Percentiles rank a stretch among this genome's conserved stretches.
Evolutionary conservation across 2,797 vertebrate genomes (phyloP).

Genomic region (Forpus xanthops): DNA sequence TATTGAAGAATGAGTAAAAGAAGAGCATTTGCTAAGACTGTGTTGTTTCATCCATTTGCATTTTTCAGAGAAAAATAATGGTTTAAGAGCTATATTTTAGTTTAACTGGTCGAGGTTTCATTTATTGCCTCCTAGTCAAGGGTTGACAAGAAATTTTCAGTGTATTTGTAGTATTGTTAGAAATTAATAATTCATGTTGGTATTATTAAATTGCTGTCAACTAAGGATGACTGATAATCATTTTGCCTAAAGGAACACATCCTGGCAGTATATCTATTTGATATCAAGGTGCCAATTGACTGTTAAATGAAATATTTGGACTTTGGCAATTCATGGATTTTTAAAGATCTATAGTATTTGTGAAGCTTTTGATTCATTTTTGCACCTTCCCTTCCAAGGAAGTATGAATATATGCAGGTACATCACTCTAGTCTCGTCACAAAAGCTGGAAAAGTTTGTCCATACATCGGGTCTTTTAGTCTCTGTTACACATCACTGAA

Average conservation of each 20-base stretch:
- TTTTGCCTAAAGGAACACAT: slow-evolving; percentile 24
- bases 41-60: background rate
- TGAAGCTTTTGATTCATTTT: background rate
- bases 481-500: background rate
- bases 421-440: background rate
- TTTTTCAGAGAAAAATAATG: background rate
- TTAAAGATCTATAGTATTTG: background rate
- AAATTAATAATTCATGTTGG: slow-evolving; percentile 56
- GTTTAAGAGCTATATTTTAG: background rate
- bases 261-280: background rate
- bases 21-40: background rate
- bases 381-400: background rate
- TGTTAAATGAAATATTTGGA: slow-evolving; percentile 11
- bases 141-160: slow-evolving; percentile 22
- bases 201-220: slow-evolving; percentile 47
- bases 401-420: background rate
- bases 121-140: background rate
- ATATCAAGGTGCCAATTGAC: slow-evolving; percentile 16
- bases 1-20: background rate
- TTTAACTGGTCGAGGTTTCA: background rate
- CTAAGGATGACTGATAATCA: slow-evolving; percentile 10
- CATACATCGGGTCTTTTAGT: background rate
- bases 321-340: background rate
- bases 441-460: background rate
- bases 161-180: slow-evolving; percentile 29